A percentile compares a stretch with the other conserved stretches of the same genome.
phyloP scores from a whole-genome alignment of 2,797 vertebrate genomes.

The Ctenosaura bakeri region DNA sequence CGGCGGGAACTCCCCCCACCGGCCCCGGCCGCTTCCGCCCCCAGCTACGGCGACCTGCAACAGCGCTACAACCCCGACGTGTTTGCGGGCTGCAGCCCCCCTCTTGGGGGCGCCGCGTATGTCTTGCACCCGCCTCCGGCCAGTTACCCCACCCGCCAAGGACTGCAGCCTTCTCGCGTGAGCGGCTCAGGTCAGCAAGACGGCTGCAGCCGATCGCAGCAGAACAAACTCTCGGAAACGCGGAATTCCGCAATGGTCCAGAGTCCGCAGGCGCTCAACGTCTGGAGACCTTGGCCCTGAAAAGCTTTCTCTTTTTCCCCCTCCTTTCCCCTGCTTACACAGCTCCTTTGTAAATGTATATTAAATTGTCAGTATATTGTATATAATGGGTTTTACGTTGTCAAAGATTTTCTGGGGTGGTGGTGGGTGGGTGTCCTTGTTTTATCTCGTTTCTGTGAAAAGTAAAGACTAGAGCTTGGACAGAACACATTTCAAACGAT shows the following conservation, averaged over 20 bases:
- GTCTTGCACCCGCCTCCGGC: neutral
- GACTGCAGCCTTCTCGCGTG: neutral
- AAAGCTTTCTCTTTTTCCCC: accelerated
- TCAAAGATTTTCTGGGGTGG: neutral
- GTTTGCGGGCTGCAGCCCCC: neutral
- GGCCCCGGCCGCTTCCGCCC: neutral
- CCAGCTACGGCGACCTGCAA: neutral
- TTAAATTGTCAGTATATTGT: conserved; percentile 27
- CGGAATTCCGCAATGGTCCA: neutral
- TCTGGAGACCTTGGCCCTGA: conserved; percentile 46
- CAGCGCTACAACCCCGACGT: neutral
- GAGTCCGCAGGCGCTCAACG: conserved; percentile 2
- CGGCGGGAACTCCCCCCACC: neutral
- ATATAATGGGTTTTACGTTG: neutral
- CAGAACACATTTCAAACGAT: too few relatives aligned
- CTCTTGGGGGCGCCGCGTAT: neutral
- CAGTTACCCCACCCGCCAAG: neutral
- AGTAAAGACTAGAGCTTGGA: too few relatives aligned
- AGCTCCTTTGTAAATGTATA: conserved; percentile 27
- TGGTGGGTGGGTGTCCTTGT: neutral
- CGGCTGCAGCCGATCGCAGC: neutral
- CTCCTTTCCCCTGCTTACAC: neutral
- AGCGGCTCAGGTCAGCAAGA: neutral
- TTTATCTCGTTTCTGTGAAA: neutral
- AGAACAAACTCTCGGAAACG: conserved; percentile 8